Evolutionary conservation across 2,888 invertebrate genomes (phyloP), one percentile per base, ranked within the genome.

Genomic region (Heteromyza rotundicornis): DNA sequence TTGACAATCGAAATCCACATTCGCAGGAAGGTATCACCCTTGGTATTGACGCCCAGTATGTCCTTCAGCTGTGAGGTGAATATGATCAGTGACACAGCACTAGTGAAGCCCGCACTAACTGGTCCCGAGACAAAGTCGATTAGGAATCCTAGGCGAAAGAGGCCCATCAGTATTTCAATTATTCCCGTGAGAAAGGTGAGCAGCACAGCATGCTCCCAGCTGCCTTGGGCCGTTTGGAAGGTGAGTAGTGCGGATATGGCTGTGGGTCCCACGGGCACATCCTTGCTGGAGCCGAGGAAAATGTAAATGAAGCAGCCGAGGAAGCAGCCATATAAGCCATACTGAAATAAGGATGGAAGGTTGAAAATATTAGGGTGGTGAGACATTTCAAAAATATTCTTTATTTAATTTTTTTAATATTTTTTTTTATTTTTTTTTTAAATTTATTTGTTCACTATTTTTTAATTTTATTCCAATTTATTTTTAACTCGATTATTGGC

Each of bases 271-370:
- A 96, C 89, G 1, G 96, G 95, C 68, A 95, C 92, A 81, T 96
- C 95, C 82, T 95, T 95, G 80, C 95, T 94, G 60, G 94, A 93
- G 22, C 96, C 96, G 70, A 96, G 87, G 68, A 96, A 83, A 71
- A 94, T 91, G 85, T 96, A 96, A 68, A 96, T 86, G 82, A 96
- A 92, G 81, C 92, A 92, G 58, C 96, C 95, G 73, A 96, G 84
- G 82, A 96, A 96, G 19, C 96, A 94, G 53, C 95, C 92, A 82
- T 96, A 97, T 61, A 97, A 86, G 49, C 97, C 97, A 82, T 94
- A 93, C 89, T 95, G 87, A 17, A 83, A 79, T n/a, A n/a, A n/a
- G n/a, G n/a, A n/a, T n/a, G n/a, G n/a, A n/a, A n/a, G n/a, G n/a
- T n/a, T n/a, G n/a, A n/a, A n/a, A n/a, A n/a, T n/a, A n/a, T n/a